Evolutionary conservation across 2,888 invertebrate genomes (phyloP).

Genomic region (Drosophila meridiana): DNA sequence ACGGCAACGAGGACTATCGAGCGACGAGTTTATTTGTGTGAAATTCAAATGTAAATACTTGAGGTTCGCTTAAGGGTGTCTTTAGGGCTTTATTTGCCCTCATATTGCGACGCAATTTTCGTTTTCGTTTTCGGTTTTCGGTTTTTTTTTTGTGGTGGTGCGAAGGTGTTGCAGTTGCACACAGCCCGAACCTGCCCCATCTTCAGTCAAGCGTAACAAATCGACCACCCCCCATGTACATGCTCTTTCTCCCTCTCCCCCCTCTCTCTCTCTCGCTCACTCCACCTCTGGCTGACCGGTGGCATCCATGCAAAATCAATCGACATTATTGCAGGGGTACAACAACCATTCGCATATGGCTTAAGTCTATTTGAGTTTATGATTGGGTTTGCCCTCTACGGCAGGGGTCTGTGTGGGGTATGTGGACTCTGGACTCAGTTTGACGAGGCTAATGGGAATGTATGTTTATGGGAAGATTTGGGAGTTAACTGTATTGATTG

Average conservation of each 20-base stretch:
- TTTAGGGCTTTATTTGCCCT: slow-evolving; percentile 78
- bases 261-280: background rate
- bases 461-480: background rate
- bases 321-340: slow-evolving; percentile 41
- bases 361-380: slow-evolving; percentile 58
- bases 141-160: slow-evolving; percentile 32
- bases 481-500: background rate
- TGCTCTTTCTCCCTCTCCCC: background rate
- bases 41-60: slow-evolving; percentile 79
- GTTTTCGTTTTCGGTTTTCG: slow-evolving; percentile 11
- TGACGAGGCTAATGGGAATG: background rate
- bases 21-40: slow-evolving; percentile 77
- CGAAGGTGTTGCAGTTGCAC: slow-evolving; percentile 50
- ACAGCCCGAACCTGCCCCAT: slow-evolving; percentile 18
- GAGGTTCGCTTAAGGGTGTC: slow-evolving; percentile 81
- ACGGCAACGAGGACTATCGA: slow-evolving; percentile 39
- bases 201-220: slow-evolving; percentile 14
- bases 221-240: background rate
- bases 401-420: background rate
- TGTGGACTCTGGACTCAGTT: background rate
- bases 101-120: slow-evolving; percentile 61
- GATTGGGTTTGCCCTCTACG: slow-evolving; percentile 44
- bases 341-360: slow-evolving; percentile 52
- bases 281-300: slow-evolving; percentile 41
- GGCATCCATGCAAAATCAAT: slow-evolving; percentile 72